Base-by-base conservation (phyloP, 2,888 invertebrate species). In the Drosophila lutescens region DNA sequence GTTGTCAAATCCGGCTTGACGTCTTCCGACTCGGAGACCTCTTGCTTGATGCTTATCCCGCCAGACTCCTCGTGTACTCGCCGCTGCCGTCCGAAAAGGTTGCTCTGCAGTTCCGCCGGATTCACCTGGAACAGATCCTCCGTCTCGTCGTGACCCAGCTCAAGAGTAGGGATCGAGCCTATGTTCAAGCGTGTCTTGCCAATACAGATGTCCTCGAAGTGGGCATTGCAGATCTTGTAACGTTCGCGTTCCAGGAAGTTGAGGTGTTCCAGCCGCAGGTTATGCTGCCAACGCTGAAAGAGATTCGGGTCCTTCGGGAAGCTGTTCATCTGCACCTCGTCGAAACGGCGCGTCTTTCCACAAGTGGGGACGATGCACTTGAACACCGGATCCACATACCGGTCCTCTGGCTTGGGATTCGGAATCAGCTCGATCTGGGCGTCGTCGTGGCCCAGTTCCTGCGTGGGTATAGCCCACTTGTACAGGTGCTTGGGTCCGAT, bases 311-410 rank as follows among this genome's bases (percentile, higher is more conserved):
- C 82, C 59, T 91, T 91, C 36, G 90, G 90, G 32, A 90, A 90
- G 61, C 91, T 91, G 53, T 90, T 91, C 89, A 90, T 85, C 62
- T 91, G 91, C 1, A 81, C 91, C 23, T 90, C 90, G 58, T 90
- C 90, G 40, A 80, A 90, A 70, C 85, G 90, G 2, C 91, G 90
- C 12, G 91, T 84, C 58, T 91, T 91, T 30, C 90, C 90, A 36
- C 90, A 90, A 1, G 77, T 83, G 10, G 89, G 81, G 2, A 91
- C 90, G 56, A 91, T 90, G 58, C 90, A 90, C 56, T 90, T 90
- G 36, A 86, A 86, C 12, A 90, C 77, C 4, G 79, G 78, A 56
- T 89, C 91, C 4, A 79, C 76, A 17, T 84, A 80, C 9, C 90
- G 81, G 2, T 89, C 89, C 53, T 90, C 91, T 0, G 82, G 89